Percentiles rank a stretch among this genome's conserved stretches.
Conservation (phyloP, 2,797 vertebrate species). For the Clangula hyemalis region DNA sequence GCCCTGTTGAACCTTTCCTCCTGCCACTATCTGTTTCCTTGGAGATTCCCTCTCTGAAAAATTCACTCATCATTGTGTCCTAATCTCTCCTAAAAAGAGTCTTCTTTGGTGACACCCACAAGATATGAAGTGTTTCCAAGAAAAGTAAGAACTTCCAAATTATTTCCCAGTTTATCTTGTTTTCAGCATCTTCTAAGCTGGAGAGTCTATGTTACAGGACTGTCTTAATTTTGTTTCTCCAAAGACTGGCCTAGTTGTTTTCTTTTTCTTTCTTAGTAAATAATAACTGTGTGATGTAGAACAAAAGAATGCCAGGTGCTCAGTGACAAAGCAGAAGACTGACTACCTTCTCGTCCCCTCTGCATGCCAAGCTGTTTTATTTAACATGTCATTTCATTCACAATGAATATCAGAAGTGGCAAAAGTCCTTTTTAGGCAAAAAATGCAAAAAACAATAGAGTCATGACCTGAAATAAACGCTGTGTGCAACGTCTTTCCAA, state of each 20-base stretch:
- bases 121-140: not conserved
- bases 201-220: not conserved
- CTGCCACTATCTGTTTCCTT: not conserved
- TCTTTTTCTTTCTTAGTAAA: not conserved
- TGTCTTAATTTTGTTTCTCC: not conserved
- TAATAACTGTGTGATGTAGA: not conserved
- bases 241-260: not conserved
- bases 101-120: not conserved
- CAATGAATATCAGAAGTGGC: not conserved
- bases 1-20: not conserved
- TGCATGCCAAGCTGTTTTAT: not conserved
- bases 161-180: not conserved
- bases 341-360: not conserved
- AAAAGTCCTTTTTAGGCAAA: not conserved
- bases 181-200: not conserved
- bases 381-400: not conserved
- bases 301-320: not conserved
- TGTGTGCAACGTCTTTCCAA: not conserved
- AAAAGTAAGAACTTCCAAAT: not conserved
- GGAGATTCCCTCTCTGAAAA: not conserved
- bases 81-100: not conserved
- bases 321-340: not conserved
- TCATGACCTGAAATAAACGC: not conserved
- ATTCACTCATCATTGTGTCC: not conserved
- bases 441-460: not conserved